Percentiles rank a stretch among this genome's conserved stretches.
Evolutionary conservation across 2,888 invertebrate species (phyloP).

Genomic region (Hirudinaria manillensis): DNA sequence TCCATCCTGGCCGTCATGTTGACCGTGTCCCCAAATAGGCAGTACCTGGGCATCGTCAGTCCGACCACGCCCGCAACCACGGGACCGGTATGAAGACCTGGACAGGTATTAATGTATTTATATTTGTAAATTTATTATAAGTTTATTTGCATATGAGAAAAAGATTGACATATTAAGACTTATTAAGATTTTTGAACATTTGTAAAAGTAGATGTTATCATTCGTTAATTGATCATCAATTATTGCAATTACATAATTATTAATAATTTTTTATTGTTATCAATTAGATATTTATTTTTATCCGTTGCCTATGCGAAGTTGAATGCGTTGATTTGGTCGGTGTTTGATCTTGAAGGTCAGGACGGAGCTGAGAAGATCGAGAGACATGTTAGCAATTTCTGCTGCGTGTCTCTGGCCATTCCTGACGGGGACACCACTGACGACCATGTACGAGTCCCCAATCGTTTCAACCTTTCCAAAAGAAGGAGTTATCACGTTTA

Average conservation of each 20-base stretch:
- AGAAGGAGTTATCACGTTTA: background rate
- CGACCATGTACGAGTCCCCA: slow-evolving; percentile 51
- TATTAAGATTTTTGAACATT: too few species aligned
- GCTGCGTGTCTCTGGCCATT: slow-evolving; percentile 48
- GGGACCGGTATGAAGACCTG: slow-evolving; percentile 45
- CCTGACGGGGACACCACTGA: slow-evolving; percentile 47
- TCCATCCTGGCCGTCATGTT: slow-evolving; percentile 44
- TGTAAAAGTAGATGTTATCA: too few species aligned
- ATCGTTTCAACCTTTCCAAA: slow-evolving; percentile 48
- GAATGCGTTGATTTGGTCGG: slow-evolving; percentile 45
- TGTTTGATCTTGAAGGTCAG: slow-evolving; percentile 55
- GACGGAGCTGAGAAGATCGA: slow-evolving; percentile 47
- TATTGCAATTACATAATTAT: too few species aligned
- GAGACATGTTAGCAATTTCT: slow-evolving; percentile 50
- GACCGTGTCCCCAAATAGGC: slow-evolving; percentile 48
- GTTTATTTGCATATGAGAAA: too few species aligned
- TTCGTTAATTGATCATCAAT: too few species aligned
- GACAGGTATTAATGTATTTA: slow-evolving; percentile 10
- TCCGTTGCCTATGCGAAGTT: slow-evolving; percentile 44
- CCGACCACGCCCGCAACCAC: slow-evolving; percentile 51
- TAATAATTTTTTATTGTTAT: too few species aligned
- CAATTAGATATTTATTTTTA: background rate
- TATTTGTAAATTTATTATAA: background rate
- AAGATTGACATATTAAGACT: too few species aligned
- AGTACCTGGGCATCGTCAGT: slow-evolving; percentile 48